phyloP scores from a whole-genome alignment of 2,113 vertebrate species.

The Rallus limicola region DNA sequence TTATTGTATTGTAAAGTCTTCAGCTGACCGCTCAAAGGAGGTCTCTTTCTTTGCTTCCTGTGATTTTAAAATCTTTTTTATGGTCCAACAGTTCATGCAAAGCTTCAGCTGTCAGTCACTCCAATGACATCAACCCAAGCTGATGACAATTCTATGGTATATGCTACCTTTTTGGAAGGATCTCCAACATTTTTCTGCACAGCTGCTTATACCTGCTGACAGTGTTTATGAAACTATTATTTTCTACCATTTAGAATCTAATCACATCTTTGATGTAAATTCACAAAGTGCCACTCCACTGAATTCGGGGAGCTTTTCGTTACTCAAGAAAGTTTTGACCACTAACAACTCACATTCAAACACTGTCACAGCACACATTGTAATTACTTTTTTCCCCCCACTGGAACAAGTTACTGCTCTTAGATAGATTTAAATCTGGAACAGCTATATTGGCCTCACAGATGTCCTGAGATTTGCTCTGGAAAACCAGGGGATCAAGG shows the following conservation, averaged over 20 bases:
- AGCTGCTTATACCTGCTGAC: not conserved
- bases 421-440: not conserved
- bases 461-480: not conserved
- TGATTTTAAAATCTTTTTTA: not conserved
- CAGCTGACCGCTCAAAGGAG: not conserved
- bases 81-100: not conserved
- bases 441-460: not conserved
- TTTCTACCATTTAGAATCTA: not conserved
- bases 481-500: not conserved
- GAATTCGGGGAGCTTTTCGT: not conserved
- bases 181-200: not conserved
- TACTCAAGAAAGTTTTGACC: not conserved
- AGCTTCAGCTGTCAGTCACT: not conserved
- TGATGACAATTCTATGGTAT: not conserved
- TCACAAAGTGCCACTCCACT: not conserved
- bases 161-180: not conserved
- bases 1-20: not conserved
- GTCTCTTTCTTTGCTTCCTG: not conserved
- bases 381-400: not conserved
- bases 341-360: not conserved
- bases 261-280: not conserved
- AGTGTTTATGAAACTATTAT: not conserved
- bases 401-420: not conserved
- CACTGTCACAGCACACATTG: not conserved
- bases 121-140: not conserved